Evolutionary conservation across 2,113 vertebrate genomes (phyloP).

Genomic region (Labeo catla): DNA sequence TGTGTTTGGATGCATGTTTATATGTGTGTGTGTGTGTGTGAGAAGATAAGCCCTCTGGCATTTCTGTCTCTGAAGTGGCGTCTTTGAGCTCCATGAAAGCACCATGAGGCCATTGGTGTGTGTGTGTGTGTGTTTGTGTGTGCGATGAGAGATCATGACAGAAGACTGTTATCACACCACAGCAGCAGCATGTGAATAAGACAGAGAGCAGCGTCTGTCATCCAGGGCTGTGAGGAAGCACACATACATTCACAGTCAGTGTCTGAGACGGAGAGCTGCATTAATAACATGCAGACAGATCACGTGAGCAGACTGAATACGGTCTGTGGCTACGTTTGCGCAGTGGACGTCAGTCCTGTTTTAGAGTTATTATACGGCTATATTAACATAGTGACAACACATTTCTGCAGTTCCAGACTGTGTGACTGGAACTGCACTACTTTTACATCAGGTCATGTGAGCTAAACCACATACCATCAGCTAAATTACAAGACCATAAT

Average conservation of each 20-base stretch:
- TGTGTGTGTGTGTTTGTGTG: slow-evolving; percentile 38
- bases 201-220: neutral
- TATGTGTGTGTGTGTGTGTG: slow-evolving; percentile 70
- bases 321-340: no score
- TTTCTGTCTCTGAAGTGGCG: slow-evolving; percentile 31
- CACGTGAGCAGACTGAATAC: neutral
- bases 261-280: neutral
- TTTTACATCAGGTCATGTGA: neutral
- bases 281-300: neutral
- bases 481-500: neutral
- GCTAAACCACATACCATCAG: neutral
- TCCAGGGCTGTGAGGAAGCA: neutral
- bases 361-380: neutral
- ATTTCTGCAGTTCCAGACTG: neutral
- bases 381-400: neutral
- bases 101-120: neutral
- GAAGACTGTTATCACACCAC: slow-evolving; percentile 41
- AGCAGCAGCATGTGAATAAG: slow-evolving; percentile 15
- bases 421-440: neutral
- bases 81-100: slow-evolving; percentile 28
- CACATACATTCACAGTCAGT: neutral
- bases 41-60: slow-evolving; percentile 70
- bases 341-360: neutral
- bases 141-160: neutral
- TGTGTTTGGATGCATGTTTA: neutral